Evolutionary conservation across 2,113 vertebrate genomes (phyloP).

Genomic region (Cyanistes caeruleus): DNA sequence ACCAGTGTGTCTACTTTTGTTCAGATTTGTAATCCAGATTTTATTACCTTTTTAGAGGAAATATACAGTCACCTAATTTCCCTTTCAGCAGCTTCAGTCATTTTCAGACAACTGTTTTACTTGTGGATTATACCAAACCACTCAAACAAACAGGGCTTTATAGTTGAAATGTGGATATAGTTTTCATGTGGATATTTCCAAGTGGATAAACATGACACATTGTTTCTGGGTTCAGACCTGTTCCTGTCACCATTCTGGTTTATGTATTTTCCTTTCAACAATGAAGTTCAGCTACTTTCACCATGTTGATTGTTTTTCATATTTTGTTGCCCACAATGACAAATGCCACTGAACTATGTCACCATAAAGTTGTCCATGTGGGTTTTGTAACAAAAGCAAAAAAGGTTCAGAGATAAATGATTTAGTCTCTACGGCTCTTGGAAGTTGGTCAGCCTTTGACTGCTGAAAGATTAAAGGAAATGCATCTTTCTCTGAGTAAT

Average conservation of each 20-base stretch:
- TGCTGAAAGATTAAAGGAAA: neutral
- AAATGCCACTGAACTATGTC: neutral
- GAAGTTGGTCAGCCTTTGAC: conserved; percentile 29
- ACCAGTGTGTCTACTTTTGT: neutral
- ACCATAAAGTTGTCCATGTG: neutral
- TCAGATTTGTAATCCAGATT: neutral
- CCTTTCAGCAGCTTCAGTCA: neutral
- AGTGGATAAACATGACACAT: neutral
- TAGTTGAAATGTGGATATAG: neutral
- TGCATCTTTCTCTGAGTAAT: neutral
- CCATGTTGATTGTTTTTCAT: neutral
- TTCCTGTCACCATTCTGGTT: neutral
- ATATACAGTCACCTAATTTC: neutral
- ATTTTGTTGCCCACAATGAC: neutral
- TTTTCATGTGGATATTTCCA: neutral
- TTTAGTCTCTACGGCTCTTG: neutral
- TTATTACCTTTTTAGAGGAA: neutral
- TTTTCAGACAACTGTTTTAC: neutral
- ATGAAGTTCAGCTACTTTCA: neutral
- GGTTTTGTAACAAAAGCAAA: neutral
- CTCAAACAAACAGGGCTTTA: neutral
- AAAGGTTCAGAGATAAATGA: neutral
- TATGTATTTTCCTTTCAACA: neutral
- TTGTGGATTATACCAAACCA: neutral
- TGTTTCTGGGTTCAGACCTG: neutral